Conservation (phyloP, 1,140 invertebrate species). For the Drosophila miranda region DNA sequence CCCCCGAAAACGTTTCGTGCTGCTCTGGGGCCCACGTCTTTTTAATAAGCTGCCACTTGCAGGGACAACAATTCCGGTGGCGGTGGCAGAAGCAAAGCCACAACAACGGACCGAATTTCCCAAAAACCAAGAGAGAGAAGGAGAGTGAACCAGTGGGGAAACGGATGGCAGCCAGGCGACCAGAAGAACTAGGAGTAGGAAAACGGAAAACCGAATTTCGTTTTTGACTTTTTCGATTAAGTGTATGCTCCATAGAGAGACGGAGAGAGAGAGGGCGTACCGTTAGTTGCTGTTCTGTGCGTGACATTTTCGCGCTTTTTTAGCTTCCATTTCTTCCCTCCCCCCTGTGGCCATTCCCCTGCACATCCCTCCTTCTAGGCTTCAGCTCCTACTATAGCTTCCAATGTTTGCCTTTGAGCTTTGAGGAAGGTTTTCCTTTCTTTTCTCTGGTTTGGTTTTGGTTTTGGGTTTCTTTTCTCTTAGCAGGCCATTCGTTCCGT, state of each 20-base stretch:
- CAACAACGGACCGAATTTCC: conserved; percentile 12
- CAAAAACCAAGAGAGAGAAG: conserved; percentile 14
- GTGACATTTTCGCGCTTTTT: conserved; percentile 66
- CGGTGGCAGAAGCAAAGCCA: conserved; percentile 42
- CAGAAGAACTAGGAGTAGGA: conserved; percentile 45
- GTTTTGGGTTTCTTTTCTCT: background rate
- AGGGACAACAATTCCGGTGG: conserved; percentile 57
- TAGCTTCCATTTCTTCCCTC: conserved; percentile 30
- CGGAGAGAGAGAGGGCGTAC: conserved; percentile 10
- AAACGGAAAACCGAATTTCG: conserved; percentile 51
- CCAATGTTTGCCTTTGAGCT: conserved; percentile 58
- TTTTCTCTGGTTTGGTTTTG: background rate
- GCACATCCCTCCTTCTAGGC: conserved; percentile 14
- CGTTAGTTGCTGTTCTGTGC: conserved; percentile 54
- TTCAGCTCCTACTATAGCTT: conserved; percentile 9
- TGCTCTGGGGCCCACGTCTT: conserved; percentile 61
- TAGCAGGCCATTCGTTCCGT: conserved; percentile 11
- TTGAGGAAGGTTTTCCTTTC: conserved; percentile 5
- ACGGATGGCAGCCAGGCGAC: conserved; percentile 45
- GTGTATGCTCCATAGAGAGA: conserved; percentile 36
- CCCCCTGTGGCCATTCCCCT: background rate
- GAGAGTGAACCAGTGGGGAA: conserved; percentile 12
- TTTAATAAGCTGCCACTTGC: conserved; percentile 79
- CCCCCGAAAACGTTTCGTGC: conserved; percentile 48
- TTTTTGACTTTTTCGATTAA: conserved; percentile 78